Evolutionary conservation across 2,113 vertebrate species (phyloP), one percentile per base, ranked within the genome.

Genomic region (Shinisaurus crocodilurus): DNA sequence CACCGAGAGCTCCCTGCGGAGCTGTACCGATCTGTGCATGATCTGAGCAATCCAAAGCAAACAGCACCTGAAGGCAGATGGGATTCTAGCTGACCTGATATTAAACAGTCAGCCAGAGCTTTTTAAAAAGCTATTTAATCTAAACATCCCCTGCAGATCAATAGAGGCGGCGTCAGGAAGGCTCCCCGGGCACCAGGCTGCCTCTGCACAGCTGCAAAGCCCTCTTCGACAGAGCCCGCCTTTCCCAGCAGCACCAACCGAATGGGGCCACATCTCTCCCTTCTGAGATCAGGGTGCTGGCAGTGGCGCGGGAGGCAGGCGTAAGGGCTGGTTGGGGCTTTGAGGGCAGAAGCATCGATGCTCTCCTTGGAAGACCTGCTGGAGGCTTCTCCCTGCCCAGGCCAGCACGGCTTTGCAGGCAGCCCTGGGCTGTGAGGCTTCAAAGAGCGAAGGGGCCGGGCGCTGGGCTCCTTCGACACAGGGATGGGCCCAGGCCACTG

Each of bases 11-110:
- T 13, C 32, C 69, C 29, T 12, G 20, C 45, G 27, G 4, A 50
- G 4, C 15, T 1, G 13, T 1, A 9, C 29, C 6, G 23, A 50
- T 1, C 45, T 15, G 79, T 1, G 12, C 4, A 7, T 3, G 20
- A 43, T 18, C 40, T 77, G 9, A 9, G 50, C 50, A 43, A 75
- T 32, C 57, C 54, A 32, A 18, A 18, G 50, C n/a, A 63, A 63
- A 23, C 37, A 0, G 74, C 74, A 63, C 48, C 37, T 8, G 48
- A 5, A 23, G 60, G 40, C 57, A 79, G 75, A 45, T 12, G 10
- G 74, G 70, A 57, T 57, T 75, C 54, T 29, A 8, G 27, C 50
- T 57, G 85, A 75, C 69, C 72, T 48, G 54, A 54, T 60, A 40
- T 57, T 57, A 75, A 8, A 27, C 75, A 75, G n/a, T 76, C 70